Evolutionary conservation across 2,888 invertebrate species (phyloP).

Genomic region (Tupiocoris notatus): DNA sequence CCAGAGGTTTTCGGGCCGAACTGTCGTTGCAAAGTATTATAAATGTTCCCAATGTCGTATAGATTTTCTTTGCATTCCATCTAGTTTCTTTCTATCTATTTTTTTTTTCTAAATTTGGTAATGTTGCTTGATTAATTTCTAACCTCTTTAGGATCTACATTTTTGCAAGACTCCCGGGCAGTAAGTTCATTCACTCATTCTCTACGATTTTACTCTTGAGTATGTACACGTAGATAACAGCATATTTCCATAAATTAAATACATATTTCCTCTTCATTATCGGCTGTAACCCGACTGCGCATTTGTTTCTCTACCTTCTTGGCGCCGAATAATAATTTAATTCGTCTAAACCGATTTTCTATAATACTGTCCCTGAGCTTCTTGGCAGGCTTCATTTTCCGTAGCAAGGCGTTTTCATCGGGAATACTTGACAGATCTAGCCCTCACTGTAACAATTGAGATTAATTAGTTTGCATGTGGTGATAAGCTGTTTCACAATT

Average conservation of each 20-base stretch:
- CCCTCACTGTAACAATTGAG: conserved; percentile 58
- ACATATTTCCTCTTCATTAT: background rate
- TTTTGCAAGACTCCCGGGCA: background rate
- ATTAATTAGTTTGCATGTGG: background rate
- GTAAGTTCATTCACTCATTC: background rate
- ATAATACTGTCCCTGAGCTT: conserved; percentile 23
- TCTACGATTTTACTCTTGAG: background rate
- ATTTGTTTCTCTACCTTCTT: background rate
- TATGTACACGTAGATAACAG: background rate
- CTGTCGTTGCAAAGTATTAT: no score
- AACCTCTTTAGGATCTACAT: no score
- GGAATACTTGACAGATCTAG: conserved; percentile 51
- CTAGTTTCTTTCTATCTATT: no score
- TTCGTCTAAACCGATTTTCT: background rate
- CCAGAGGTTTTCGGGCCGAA: no score
- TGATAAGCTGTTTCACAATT: no score
- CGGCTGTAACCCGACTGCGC: background rate
- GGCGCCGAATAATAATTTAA: conserved; percentile 14
- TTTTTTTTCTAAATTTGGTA: no score
- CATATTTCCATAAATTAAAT: background rate
- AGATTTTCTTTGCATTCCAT: conserved; percentile 16
- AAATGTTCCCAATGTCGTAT: no score
- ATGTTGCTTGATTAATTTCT: no score
- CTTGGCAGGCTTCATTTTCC: background rate
- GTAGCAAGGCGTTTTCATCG: conserved; percentile 28